Base-by-base conservation (phyloP, 1,140 invertebrate species). In the Euwallacea similis region DNA sequence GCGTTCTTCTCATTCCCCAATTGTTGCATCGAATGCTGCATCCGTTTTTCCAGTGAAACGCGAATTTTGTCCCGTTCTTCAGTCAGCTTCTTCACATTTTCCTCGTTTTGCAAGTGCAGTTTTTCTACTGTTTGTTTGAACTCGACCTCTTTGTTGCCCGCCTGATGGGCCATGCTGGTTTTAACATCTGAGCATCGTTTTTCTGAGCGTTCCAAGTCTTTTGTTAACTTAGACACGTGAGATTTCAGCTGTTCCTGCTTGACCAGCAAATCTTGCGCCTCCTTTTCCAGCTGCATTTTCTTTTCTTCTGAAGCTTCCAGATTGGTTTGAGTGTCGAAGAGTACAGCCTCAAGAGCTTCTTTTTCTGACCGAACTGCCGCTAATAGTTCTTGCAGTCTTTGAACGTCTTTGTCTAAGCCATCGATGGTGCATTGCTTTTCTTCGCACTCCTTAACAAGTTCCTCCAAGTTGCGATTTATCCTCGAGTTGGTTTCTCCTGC, bases 371-470 rank as follows among this genome's bases (percentile, higher is more conserved):
- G 84, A 33, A 91, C 80, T 0, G 90, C 87, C 0, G 91, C 90
- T 0, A 93, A 76, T 61, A 92, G 86, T 76, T 93, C 91, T 82
- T 91, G 88, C 11, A 87, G 74, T 41, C 90, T 86, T 76, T 93
- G 91, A 9, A 91, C 86, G 77, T 94, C 92, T 81, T 93, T 93
- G 59, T 92, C 91, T 69, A 90, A 85, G 0, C 85, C 84, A 82
- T 93, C 92, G 59, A 93, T 84, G 47, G 90, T 80, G 15, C 92
- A 88, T 88, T 93, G 91, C 82, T 92, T 92, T 76, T 93, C 91
- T 81, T 93, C 92, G 64, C 88, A 90, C 77, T 93, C 91, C 77
- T 93, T 93, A 1, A 93, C 89, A 44, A 93, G 85, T 75, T 92
- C 90, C 77, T 93, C 91, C 2, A 93, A 81, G 71, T 88, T 90